A percentile compares a stretch with the other conserved stretches of the same genome.
Conservation (phyloP, 2,888 invertebrate species). For the Subacronicta megacephala region DNA sequence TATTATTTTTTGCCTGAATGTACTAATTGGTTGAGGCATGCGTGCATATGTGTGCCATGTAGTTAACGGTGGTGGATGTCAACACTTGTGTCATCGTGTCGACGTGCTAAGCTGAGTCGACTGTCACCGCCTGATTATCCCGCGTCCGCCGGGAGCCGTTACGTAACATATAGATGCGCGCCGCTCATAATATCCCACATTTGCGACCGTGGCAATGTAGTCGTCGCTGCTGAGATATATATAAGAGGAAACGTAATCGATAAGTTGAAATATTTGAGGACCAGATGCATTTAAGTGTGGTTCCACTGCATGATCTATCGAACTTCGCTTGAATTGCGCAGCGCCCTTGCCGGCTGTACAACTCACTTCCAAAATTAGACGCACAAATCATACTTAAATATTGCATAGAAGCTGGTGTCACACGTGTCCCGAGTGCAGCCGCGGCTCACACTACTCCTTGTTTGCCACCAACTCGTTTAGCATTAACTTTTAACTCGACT, state of each 20-base stretch:
- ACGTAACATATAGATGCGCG: constrained; percentile 25
- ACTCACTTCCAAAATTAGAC: constrained; percentile 63
- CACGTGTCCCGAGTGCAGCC: too few relatives aligned
- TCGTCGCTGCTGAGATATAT: constrained; percentile 42
- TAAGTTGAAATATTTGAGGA: constrained; percentile 59
- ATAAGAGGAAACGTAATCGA: constrained; percentile 56
- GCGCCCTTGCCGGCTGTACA: constrained; percentile 23
- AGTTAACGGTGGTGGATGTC: background rate
- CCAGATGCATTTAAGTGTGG: constrained; percentile 73
- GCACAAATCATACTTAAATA: constrained; percentile 72
- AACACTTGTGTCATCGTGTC: background rate
- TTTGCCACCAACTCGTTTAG: constrained; percentile 35
- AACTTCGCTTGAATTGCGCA: constrained; percentile 55
- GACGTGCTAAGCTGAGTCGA: constrained; percentile 12
- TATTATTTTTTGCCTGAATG: too few relatives aligned
- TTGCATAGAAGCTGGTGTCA: constrained; percentile 49
- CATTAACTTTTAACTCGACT: constrained; percentile 54
- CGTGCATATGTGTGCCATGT: constrained; percentile 2
- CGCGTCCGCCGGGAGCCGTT: constrained; percentile 12
- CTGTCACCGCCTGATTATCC: constrained; percentile 6
- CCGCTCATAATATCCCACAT: constrained; percentile 9
- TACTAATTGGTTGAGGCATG: background rate
- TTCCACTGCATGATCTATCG: constrained; percentile 71
- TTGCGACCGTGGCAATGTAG: constrained; percentile 15
- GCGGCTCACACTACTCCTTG: too few relatives aligned